Evolutionary conservation across 2,113 vertebrate species (phyloP), one percentile per base, ranked within the genome.

Genomic region (Ptyas mucosa): DNA sequence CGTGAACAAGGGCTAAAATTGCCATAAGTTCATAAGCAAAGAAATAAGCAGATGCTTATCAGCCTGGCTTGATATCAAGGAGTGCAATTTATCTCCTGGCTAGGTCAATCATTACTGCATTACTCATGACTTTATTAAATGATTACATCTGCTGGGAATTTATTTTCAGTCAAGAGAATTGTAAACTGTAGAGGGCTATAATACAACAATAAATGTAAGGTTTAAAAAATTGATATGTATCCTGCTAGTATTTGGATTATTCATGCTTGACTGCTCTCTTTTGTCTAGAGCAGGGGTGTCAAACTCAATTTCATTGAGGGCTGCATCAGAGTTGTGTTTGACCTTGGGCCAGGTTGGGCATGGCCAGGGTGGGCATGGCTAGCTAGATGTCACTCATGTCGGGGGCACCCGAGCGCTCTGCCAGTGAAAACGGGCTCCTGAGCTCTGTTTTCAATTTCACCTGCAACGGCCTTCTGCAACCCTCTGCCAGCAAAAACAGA

Each of bases 181-280:
- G 21, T 95, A 92, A 95, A 26, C 93, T 0, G 21, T 91, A 1
- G 46, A 81, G 89, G 49, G 15, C 92, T 96, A 94, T 8, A 90
- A 11, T 24, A 0, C 81, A 93, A 4, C 87, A 87, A 52, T 92
- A 96, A 94, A 93, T 94, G 34, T 86, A 21, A 3, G 5, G 1
- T 69, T 6, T 29, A 94, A 93, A 93, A 85, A 95, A 55, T 29
- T 94, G 26, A 93, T 20, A 64, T 94, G 34, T 23, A 21, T 18
- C 29, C 92, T 6, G 53, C 24, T 89, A 90, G 11, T n/a, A 29
- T 88, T 89, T 88, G 91, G 93, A 93, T 46, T 91, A 55, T 75
- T 20, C n/a, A 87, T 29, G 95, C 90, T 93, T 92, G 93, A 26
- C 26, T 93, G 8, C 8, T 57, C 91, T 89, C 3, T 88, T 94